Percentiles rank a stretch among this genome's conserved stretches.
phyloP scores from a whole-genome alignment of 2,113 vertebrate genomes.

The Bolborhynchus lineola region DNA sequence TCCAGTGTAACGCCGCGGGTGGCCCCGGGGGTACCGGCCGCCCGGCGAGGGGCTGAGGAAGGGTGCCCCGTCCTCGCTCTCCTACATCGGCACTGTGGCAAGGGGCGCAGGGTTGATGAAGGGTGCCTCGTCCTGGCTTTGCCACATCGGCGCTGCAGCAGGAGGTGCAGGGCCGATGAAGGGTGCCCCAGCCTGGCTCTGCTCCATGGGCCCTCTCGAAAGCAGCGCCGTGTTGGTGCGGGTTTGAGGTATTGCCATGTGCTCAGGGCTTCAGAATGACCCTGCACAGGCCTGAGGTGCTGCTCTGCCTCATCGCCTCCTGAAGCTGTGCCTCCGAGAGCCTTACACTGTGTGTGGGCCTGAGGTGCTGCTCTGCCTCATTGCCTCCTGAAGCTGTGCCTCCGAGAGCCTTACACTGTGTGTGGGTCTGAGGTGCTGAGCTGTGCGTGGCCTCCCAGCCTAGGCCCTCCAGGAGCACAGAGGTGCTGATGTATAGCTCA shows the following conservation, averaged over 20 bases:
- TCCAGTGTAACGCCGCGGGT: conserved; percentile 33
- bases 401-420: neutral
- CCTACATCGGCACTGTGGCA: no score
- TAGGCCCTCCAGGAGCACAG: neutral
- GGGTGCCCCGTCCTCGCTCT: no score
- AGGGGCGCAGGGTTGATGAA: no score
- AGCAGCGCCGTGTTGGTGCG: fast-evolving
- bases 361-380: neutral
- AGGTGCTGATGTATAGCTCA: neutral
- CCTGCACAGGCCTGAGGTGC: no score
- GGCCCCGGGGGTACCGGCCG: neutral
- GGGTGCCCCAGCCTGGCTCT: neutral
- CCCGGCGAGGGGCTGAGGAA: neutral
- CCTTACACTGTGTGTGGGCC: no score
- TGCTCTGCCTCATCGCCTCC: neutral
- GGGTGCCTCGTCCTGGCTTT: no score
- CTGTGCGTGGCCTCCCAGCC: neutral
- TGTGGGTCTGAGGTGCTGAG: no score
- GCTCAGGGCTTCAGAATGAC: no score
- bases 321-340: neutral
- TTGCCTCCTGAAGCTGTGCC: neutral
- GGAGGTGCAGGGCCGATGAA: no score
- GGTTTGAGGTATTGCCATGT: neutral
- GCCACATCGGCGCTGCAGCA: no score
- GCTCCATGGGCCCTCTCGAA: fast-evolving